These are phyloP conservation scores for Myrmecophaga tridactyla DNA, from an alignment of 2,113 vertebrate species.

Conservation along the genomic window DNA sequence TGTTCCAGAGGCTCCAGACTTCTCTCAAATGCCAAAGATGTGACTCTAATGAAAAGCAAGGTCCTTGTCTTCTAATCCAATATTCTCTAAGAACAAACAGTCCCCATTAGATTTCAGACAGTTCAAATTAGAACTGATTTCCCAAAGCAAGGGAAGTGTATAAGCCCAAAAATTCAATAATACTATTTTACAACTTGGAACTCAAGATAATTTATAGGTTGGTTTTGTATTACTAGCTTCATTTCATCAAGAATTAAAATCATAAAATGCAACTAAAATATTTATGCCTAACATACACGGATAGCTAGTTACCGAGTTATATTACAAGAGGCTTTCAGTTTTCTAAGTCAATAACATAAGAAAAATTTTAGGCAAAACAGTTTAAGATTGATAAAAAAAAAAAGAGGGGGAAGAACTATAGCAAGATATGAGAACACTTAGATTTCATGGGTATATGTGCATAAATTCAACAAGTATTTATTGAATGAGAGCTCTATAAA, in stretches of 20 bases:
- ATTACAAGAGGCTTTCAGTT: background rate
- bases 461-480: background rate
- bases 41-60: slow-evolving; percentile 59
- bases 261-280: background rate
- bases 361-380: background rate
- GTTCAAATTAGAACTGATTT: slow-evolving; percentile 69
- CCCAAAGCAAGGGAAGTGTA: slow-evolving; percentile 59
- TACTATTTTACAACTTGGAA: slow-evolving; percentile 17
- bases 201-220: background rate
- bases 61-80: slow-evolving; percentile 38
- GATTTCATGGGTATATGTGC: background rate
- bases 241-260: slow-evolving; percentile 61
- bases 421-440: slow-evolving; percentile 6
- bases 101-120: slow-evolving; percentile 7
- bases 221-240: slow-evolving; percentile 33
- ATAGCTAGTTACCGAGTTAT: background rate
- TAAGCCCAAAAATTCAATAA: slow-evolving; percentile 23
- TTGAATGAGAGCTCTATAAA: background rate
- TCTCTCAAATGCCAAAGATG: slow-evolving; percentile 74
- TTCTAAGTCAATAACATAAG: slow-evolving; percentile 23
- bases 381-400: background rate
- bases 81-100: slow-evolving; percentile 45
- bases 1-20: slow-evolving; percentile 80
- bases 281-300: background rate
- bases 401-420: background rate